Evolutionary conservation across 2,113 vertebrate genomes (phyloP).

Genomic region (Clarias batrachus): DNA sequence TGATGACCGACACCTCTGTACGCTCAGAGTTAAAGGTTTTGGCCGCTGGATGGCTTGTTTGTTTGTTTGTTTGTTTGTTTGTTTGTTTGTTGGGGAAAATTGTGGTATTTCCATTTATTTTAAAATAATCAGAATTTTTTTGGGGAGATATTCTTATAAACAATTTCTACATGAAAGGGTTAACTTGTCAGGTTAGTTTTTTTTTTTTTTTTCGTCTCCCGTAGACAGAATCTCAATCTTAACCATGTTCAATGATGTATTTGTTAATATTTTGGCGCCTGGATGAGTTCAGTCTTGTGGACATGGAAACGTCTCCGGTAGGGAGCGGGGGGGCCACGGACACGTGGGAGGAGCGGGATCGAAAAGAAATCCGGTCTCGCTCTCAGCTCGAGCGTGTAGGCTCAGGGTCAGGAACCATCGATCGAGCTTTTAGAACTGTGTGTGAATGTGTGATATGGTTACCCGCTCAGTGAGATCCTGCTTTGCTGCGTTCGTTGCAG

Average conservation of each 20-base stretch:
- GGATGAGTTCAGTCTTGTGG: neutral
- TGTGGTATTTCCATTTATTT: neutral
- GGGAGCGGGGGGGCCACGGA: neutral
- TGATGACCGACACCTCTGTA: too few relatives aligned
- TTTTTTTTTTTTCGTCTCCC: neutral
- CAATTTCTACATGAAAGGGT: neutral
- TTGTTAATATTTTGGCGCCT: neutral
- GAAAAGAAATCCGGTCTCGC: neutral
- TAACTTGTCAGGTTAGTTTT: neutral
- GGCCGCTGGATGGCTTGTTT: too few relatives aligned
- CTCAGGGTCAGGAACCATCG: neutral
- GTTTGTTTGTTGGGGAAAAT: neutral
- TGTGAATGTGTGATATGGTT: neutral
- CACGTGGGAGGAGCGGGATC: neutral
- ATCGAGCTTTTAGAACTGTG: neutral
- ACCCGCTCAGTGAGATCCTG: neutral
- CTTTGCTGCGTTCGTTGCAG: constrained; percentile 62
- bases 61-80: neutral
- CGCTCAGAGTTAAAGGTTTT: too few relatives aligned
- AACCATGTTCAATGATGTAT: neutral
- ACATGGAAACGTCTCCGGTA: neutral
- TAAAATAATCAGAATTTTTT: neutral
- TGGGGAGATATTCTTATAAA: neutral
- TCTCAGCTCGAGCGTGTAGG: neutral
- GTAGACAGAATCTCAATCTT: neutral